These are phyloP conservation scores for Scaeva pyrastri DNA, from an alignment of 2,888 invertebrate genomes.

Conservation along the genomic window DNA sequence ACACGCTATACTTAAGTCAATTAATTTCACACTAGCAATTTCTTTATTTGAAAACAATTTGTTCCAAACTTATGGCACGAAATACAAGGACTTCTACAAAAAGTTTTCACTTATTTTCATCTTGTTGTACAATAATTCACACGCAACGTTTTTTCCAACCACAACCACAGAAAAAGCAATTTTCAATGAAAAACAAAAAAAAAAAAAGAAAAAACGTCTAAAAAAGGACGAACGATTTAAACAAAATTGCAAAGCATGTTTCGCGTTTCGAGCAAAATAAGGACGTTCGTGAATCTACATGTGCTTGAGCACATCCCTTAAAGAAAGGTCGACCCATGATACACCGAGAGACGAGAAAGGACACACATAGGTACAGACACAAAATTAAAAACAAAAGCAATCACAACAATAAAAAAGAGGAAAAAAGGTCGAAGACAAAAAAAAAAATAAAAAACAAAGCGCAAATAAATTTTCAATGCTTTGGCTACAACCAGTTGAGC, in stretches of 20 bases:
- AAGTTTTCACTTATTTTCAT: slow-evolving; percentile 2
- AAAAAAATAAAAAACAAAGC: slow-evolving; percentile 38
- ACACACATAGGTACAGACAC: neutral
- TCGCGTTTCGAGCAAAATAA: slow-evolving; percentile 27
- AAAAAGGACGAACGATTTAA: too few species aligned
- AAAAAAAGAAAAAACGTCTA: slow-evolving; percentile 11
- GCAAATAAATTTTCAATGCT: slow-evolving; percentile 64
- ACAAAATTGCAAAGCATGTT: slow-evolving; percentile 26
- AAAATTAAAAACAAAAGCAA: slow-evolving; percentile 56
- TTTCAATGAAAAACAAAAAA: slow-evolving; percentile 6
- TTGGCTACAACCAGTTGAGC: slow-evolving; percentile 69
- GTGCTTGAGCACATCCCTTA: slow-evolving; percentile 40
- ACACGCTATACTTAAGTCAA: slow-evolving; percentile 7
- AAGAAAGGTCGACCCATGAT: slow-evolving; percentile 38
- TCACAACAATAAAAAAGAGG: slow-evolving; percentile 45
- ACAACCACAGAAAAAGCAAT: slow-evolving; percentile 15
- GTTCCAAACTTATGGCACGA: slow-evolving; percentile 2
- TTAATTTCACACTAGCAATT: slow-evolving; percentile 10
- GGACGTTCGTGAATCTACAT: slow-evolving; percentile 19
- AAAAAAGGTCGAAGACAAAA: slow-evolving; percentile 6
- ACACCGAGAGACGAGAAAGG: neutral
- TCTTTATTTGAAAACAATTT: slow-evolving; percentile 6
- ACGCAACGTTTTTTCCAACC: slow-evolving; percentile 31
- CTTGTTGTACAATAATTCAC: slow-evolving; percentile 25
- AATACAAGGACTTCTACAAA: slow-evolving; percentile 6